Conservation (phyloP, 2,113 vertebrate genomes). For the Siniperca chuatsi region DNA sequence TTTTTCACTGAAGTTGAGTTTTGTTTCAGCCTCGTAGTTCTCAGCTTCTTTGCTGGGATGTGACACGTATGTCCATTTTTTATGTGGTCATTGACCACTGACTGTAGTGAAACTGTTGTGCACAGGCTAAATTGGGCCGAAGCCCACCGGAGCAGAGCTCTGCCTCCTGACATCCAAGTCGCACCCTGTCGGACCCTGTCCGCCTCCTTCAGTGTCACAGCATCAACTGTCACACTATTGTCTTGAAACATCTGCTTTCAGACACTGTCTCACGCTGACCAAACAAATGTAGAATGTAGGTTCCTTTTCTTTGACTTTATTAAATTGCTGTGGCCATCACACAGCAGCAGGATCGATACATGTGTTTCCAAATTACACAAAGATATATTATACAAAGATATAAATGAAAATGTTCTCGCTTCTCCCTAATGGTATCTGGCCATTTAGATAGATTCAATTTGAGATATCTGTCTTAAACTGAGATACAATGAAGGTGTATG, state of each 20-base stretch:
- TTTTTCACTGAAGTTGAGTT: conserved; percentile 12
- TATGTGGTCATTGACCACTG: neutral
- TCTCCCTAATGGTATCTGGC: no score
- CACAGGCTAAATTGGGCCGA: neutral
- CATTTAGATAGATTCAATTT: neutral
- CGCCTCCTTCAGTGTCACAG: neutral
- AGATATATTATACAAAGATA: no score
- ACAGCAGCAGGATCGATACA: neutral
- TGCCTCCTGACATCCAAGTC: neutral
- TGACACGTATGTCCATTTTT: neutral
- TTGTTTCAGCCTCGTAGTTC: neutral
- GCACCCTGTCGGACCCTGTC: neutral
- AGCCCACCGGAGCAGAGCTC: neutral
- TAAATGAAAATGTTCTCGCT: no score
- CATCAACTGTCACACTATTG: neutral
- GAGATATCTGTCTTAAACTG: no score
- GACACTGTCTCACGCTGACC: neutral
- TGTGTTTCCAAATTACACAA: no score
- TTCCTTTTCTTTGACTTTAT: neutral
- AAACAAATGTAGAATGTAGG: neutral
- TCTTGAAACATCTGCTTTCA: neutral
- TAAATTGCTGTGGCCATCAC: neutral
- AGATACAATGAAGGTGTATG: neutral
- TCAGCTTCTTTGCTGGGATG: neutral
- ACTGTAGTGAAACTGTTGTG: neutral